Evolutionary conservation across 2,888 invertebrate genomes (phyloP), one percentile per base, ranked within the genome.

Genomic region (Amphipoea lucens): DNA sequence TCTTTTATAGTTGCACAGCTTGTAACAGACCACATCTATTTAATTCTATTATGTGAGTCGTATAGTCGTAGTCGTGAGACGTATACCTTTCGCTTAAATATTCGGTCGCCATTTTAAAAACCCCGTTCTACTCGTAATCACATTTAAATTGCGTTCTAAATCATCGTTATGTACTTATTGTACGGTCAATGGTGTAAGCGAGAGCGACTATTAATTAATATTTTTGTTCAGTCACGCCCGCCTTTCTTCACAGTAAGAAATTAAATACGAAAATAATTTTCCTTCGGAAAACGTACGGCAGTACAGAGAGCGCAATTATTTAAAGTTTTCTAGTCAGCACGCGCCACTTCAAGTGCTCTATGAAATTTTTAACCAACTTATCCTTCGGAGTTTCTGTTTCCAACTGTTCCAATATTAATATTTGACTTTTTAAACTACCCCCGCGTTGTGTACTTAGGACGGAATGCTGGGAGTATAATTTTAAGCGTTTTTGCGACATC

Each of bases 381-480:
- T 29, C 36, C 57, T 76, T 57, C 36, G 23, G 4, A 36, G 14
- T 62, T 67, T 73, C 62, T 71, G 40, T 74, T 68, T 70, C 45
- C 54, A 81, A 42, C 70, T 74, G 60, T 36, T 72, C 72, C 71
- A 69, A 72, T 74, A 77, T 69, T 77, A 82, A 77, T 65, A 66
- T 82, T 86, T 74, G 65, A 66, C 74, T 77, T 82, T 86, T 84
- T 69, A 71, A 84, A 77, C 71, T 74, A 74, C 29, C 70, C 57
- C 14, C 29, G 54, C 71, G 12, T 66, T 84, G 84, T 84, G n/a
- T 86, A 68, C 74, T 86, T 66, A 77, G 74, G 82, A 72, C 45
- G 5, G 51, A 11, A 60, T 23, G 36, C 51, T 23, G 45, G 1
- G 67, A 23, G 67, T 72, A 54, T 82, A 82, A 74, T 74, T 86